A percentile compares a stretch with the other conserved stretches of the same genome.
phyloP scores from a whole-genome alignment of 2,797 vertebrate species.

The Mormyrus proboscirostris region DNA sequence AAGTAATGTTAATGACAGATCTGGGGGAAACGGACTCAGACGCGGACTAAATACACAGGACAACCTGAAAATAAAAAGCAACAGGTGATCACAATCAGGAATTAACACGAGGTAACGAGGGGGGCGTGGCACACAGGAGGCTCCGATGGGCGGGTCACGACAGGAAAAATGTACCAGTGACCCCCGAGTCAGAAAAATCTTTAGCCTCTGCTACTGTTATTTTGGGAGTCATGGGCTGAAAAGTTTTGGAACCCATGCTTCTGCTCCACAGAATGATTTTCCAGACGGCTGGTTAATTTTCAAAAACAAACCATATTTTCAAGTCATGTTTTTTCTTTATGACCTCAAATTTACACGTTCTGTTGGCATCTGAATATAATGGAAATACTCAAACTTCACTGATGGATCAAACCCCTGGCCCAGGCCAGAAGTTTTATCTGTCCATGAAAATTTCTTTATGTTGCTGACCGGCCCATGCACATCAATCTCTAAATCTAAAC shows the following conservation, averaged over 20 bases:
- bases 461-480: background rate
- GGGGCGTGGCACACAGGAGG: too few relatives aligned
- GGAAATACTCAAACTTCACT: background rate
- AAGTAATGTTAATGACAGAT: too few relatives aligned
- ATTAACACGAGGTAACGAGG: too few relatives aligned
- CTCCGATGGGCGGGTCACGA: too few relatives aligned
- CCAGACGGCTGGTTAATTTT: background rate
- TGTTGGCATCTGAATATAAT: background rate
- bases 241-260: background rate
- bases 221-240: background rate
- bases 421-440: background rate
- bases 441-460: background rate
- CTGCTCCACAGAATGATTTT: background rate
- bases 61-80: too few relatives aligned
- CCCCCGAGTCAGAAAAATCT: background rate
- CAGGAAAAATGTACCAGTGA: background rate
- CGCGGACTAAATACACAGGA: too few relatives aligned
- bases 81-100: too few relatives aligned
- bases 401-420: background rate
- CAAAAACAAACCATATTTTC: background rate
- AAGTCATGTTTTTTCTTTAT: background rate
- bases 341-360: background rate
- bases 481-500: background rate
- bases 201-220: background rate
- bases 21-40: too few relatives aligned